phyloP scores from a whole-genome alignment of 92 coral and sea anemone genomes.

The Palythoa caribaeorum region DNA sequence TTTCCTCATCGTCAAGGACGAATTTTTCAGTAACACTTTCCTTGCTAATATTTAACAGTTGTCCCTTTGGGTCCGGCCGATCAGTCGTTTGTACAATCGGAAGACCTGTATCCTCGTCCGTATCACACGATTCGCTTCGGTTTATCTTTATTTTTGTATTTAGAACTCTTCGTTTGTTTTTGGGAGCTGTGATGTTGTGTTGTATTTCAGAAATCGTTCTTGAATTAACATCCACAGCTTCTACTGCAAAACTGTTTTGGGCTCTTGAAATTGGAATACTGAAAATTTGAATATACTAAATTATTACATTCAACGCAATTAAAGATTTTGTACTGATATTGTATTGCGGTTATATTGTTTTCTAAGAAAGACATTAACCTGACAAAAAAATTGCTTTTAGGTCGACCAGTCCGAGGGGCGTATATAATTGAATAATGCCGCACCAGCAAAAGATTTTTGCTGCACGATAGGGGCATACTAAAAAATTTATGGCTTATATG shows the following conservation, averaged over 20 bases:
- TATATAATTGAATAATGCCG: too few species aligned
- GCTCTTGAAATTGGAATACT: background rate
- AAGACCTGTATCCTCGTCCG: background rate
- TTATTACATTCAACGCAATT: too few species aligned
- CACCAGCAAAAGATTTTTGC: too few species aligned
- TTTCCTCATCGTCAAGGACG: conserved; percentile 46
- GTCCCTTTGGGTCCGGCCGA: conserved; percentile 12
- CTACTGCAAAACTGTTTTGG: background rate
- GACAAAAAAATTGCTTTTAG: too few species aligned
- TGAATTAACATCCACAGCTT: background rate
- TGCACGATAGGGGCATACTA: too few species aligned
- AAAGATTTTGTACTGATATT: too few species aligned
- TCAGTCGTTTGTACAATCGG: background rate
- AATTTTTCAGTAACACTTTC: conserved; percentile 38
- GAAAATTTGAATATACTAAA: background rate
- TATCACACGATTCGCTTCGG: background rate
- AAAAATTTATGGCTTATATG: too few species aligned
- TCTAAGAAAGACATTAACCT: too few species aligned
- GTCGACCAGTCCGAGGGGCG: too few species aligned
- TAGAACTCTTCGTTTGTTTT: background rate
- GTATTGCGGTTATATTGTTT: too few species aligned
- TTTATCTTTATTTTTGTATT: background rate
- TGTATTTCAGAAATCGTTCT: background rate
- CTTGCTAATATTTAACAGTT: conserved; percentile 1
- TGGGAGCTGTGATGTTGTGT: background rate